Evolutionary conservation across 2,113 vertebrate genomes (phyloP), one percentile per base, ranked within the genome.

Genomic region (Lepisosteus osseus): DNA sequence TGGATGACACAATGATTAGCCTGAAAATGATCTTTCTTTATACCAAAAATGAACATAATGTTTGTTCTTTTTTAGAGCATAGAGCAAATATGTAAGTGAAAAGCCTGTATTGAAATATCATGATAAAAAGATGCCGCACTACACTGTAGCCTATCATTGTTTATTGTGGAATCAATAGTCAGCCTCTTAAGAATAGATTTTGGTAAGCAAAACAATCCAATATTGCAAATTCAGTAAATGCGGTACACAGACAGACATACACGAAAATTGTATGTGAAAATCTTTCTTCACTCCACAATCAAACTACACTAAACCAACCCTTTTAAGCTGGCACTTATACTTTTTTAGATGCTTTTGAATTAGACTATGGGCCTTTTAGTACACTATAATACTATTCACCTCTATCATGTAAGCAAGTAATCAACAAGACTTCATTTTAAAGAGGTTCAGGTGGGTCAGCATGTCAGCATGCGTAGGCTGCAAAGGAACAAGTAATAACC

Each of bases 21-120:
- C 42, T 45, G 43, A 15, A 70, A 55, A 69, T 70, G 67, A 51
- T 51, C 41, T 74, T 65, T 63, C 62, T 57, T 15, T 82, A 77
- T 75, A 80, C 82, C 79, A 51, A 51, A 51, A 9, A 51, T 51
- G 5, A 51, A 51, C 9, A 9, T 51, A 51, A 9, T 51, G 76
- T 83, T 69, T 71, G 65, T 73, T 76, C 72, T 66, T 40, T 70
- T 84, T 77, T 68, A 67, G 67, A 74, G 41, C 1, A 72, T 75
- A 74, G 55, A 69, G 78, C 80, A 77, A 78, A 77, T 65, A 68
- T 78, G 75, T 77, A n/a, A 12, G 70, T 29, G 72, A 74, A 81
- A 84, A 80, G 77, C 76, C 82, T 78, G 79, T 76, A 72, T 83
- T 86, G 84, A 85, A 84, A 85, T 82, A 86, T 83, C 82, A 73